Base-by-base conservation (phyloP, 2,113 vertebrate species). In the Saccopteryx leptura region DNA sequence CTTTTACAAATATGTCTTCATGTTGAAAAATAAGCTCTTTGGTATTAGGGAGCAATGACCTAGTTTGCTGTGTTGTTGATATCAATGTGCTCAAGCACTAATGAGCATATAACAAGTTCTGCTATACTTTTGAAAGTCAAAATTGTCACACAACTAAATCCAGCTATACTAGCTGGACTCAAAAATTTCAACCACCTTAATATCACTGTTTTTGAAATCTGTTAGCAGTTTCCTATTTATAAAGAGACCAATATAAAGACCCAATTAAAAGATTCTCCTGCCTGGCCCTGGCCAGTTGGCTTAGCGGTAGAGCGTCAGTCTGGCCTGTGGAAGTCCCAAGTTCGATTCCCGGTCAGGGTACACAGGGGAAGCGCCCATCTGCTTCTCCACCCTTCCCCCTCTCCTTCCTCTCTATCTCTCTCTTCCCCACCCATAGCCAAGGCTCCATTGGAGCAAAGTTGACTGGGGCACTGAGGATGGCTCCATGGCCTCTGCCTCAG, bases 21-120 rank as follows among this genome's bases (percentile, higher is more conserved):
- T 74, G 39, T 90, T 92, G 52, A 81, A 88, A 94, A 95, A 79
- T 24, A 46, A 91, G 39, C 5, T 74, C 63, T 89, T 65, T 4
- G 2, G 12, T 50, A 54, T 68, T 48, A 68, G 50, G 33, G 24
- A 50, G 4, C 61, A 39, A 74, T 78, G 61, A 91, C 60, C 90
- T 71, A 39, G 61, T 78, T 93, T 85, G 69, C 18, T 7, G 1
- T 39, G 26, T 31, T 83, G 26, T 91, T 60, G 39, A 14, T 60
- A 31, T 82, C 26, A 7, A 14, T 39, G 21, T 28, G 7, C 26
- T 92, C 33, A 61, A 58, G 31, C 56, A 82, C 9, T 39, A 56
- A 84, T n/a, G 50, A 68, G 7, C 15, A 24, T 9, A 12, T 19
- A 19, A 46, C 12, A 78, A 78, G 10, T 31, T 72, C 28, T 24